A percentile compares a stretch with the other conserved stretches of the same genome.
phyloP scores from a whole-genome alignment of 1,140 invertebrate species.

The Carposina sasakii region DNA sequence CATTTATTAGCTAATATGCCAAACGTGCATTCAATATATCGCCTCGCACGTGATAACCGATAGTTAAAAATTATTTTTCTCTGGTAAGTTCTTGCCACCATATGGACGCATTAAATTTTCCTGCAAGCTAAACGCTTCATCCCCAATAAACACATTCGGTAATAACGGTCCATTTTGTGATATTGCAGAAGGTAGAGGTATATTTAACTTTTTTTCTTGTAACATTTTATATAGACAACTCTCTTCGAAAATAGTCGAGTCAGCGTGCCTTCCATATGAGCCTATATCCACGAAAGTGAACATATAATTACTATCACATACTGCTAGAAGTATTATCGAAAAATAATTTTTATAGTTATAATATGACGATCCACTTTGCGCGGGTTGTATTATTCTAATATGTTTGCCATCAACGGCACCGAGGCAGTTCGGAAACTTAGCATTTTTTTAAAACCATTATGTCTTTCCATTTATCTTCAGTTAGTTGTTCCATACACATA shows the following conservation, averaged over 20 bases:
- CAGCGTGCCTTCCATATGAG: constrained; percentile 32
- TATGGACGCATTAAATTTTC: constrained; percentile 35
- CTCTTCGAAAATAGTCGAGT: constrained; percentile 23
- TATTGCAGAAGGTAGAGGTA: constrained; percentile 18
- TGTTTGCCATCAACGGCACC: not conserved
- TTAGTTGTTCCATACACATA: constrained; percentile 26
- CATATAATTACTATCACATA: constrained; percentile 47
- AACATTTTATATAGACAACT: constrained; percentile 15
- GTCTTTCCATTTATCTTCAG: constrained; percentile 44
- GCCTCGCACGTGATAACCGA: constrained; percentile 21
- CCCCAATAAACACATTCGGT: constrained; percentile 31
- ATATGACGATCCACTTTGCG: not conserved
- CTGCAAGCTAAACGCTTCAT: constrained; percentile 33
- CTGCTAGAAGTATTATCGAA: constrained; percentile 29
- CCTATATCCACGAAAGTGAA: constrained; percentile 57
- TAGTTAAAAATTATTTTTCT: constrained; percentile 43
- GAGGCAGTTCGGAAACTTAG: constrained; percentile 1
- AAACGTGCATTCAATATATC: constrained; percentile 34
- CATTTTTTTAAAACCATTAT: constrained; percentile 15
- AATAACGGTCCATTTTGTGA: constrained; percentile 14
- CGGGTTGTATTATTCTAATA: not conserved
- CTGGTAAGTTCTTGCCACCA: constrained; percentile 33
- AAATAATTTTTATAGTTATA: constrained; percentile 5
- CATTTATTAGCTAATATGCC: constrained; percentile 47
- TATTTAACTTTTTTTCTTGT: constrained; percentile 18